Conservation (phyloP, 1,140 invertebrate species). For the Drosophila lacteicornis region DNA sequence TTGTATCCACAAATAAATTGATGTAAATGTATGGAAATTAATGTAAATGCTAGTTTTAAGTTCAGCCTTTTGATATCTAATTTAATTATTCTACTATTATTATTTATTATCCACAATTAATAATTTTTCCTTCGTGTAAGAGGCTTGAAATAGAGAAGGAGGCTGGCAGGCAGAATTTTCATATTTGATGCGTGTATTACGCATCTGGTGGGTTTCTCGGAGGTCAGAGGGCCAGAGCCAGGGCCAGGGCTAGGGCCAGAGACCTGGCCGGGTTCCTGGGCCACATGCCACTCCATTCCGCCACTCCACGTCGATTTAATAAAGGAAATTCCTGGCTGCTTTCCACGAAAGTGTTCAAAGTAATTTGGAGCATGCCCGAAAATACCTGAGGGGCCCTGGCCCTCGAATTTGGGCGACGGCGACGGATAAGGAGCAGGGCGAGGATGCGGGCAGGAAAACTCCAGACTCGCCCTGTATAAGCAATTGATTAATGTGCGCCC, state of each 20-base stretch:
- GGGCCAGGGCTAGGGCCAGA: constrained; percentile 26
- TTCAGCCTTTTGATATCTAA: neutral
- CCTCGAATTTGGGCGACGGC: constrained; percentile 3
- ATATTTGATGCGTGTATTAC: constrained; percentile 78
- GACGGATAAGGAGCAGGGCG: neutral
- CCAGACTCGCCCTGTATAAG: constrained; percentile 55
- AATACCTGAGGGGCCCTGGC: constrained; percentile 65
- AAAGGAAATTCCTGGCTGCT: constrained; percentile 76
- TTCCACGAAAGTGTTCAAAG: constrained; percentile 73
- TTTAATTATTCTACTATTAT: neutral
- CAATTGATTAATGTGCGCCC: constrained; percentile 82
- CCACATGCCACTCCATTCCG: constrained; percentile 53
- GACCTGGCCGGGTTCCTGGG: constrained; percentile 34
- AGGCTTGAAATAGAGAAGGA: constrained; percentile 2
- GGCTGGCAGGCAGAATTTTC: constrained; percentile 56
- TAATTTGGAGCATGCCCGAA: constrained; percentile 81
- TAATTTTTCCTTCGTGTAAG: neutral
- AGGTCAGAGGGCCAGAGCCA: constrained; percentile 34
- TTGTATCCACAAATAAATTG: neutral
- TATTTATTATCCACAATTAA: neutral
- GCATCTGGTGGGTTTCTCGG: constrained; percentile 75
- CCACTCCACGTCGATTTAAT: constrained; percentile 76
- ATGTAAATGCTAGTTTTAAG: too few relatives aligned
- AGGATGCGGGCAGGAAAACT: constrained; percentile 28
- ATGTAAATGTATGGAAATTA: too few relatives aligned